Evolutionary conservation across 2,888 invertebrate species (phyloP).

Genomic region (Tineola bisselliella): DNA sequence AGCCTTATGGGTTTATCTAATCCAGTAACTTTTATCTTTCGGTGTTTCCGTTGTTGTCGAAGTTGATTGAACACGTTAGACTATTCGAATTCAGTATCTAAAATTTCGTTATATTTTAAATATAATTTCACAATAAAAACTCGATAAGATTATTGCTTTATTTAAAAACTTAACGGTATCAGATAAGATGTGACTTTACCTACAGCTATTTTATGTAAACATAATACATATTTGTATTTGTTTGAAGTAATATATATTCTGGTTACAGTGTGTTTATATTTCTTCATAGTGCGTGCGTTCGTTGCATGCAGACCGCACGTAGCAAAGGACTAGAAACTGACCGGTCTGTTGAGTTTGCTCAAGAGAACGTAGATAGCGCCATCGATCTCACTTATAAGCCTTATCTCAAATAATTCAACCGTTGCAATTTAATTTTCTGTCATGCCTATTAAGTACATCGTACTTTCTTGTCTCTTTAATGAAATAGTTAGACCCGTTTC

Average conservation of each 20-base stretch:
- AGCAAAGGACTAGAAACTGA: conserved; percentile 9
- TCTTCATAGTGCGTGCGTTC: neutral
- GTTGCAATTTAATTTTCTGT: conserved; percentile 7
- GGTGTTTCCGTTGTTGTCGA: conserved; percentile 2
- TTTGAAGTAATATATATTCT: neutral
- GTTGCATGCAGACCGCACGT: conserved; percentile 5
- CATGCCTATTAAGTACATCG: conserved; percentile 4
- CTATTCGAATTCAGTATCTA: neutral
- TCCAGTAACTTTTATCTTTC: neutral
- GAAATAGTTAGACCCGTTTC: neutral
- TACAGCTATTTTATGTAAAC: neutral
- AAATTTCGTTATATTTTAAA: neutral
- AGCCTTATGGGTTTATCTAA: neutral
- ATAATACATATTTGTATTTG: neutral
- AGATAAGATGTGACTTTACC: neutral
- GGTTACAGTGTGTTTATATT: neutral
- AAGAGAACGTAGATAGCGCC: neutral
- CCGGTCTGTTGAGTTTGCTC: conserved; percentile 6
- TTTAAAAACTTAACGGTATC: neutral
- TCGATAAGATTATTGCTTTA: neutral
- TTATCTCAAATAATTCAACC: conserved; percentile 9
- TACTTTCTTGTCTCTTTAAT: conserved; percentile 11
- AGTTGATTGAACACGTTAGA: neutral
- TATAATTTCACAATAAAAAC: neutral
- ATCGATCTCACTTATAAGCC: conserved; percentile 8